Evolutionary conservation across 2,113 vertebrate genomes (phyloP).

Genomic region (Coturnix japonica): DNA sequence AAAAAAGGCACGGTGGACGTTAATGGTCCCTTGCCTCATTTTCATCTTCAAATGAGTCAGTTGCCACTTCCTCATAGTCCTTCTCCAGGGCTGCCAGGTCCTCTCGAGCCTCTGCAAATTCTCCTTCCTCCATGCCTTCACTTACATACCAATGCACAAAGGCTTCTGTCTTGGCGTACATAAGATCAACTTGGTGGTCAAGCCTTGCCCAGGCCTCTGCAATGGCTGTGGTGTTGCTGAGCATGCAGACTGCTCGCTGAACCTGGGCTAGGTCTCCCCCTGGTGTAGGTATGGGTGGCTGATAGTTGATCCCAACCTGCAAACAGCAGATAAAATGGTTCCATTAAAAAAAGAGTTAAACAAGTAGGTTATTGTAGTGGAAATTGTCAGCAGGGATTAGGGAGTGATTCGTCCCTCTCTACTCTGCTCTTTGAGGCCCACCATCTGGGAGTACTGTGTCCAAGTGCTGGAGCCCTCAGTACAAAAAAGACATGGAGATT

Average conservation of each 20-base stretch:
- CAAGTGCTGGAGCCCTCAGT: too few species aligned
- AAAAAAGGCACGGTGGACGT: conserved; percentile 29
- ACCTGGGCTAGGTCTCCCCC: conserved; percentile 81
- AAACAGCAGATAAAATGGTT: neutral
- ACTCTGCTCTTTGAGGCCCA: too few species aligned
- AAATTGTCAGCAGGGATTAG: too few species aligned
- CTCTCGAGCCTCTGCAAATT: conserved; percentile 83
- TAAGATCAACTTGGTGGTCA: conserved; percentile 84
- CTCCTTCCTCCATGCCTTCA: conserved; percentile 86
- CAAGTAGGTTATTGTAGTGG: too few species aligned
- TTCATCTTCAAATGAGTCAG: conserved; percentile 81
- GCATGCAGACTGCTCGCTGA: conserved; percentile 82
- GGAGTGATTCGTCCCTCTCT: too few species aligned
- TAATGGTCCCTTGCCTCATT: conserved; percentile 76
- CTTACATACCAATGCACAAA: conserved; percentile 87
- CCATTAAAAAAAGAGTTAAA: neutral
- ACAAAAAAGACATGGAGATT: too few species aligned
- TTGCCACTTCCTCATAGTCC: conserved; percentile 85
- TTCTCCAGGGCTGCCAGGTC: conserved; percentile 86
- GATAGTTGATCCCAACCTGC: conserved; percentile 86
- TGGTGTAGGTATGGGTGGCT: conserved; percentile 78
- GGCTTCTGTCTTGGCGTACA: conserved; percentile 84
- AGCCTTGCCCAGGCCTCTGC: conserved; percentile 83
- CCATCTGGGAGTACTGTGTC: too few species aligned
- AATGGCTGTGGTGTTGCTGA: conserved; percentile 84